Conservation (phyloP, 2,113 vertebrate genomes). For the Oriolus oriolus region DNA sequence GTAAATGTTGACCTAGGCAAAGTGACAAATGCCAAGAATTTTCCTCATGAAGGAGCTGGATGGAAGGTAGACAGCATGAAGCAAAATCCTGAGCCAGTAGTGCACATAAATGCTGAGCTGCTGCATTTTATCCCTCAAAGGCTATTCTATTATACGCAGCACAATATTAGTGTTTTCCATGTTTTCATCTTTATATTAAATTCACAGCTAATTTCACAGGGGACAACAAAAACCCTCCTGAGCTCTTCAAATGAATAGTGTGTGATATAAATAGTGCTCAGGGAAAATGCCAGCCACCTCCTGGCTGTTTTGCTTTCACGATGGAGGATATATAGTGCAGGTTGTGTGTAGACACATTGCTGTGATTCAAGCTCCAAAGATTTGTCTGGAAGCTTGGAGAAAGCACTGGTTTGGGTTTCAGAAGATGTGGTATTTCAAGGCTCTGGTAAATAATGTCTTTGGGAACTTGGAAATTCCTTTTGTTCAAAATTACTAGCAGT, state of each 20-base stretch:
- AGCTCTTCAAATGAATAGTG: background rate
- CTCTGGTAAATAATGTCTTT: background rate
- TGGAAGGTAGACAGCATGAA: background rate
- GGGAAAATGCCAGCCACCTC: background rate
- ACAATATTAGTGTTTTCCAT: background rate
- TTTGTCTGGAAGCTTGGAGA: background rate
- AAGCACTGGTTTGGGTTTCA: background rate
- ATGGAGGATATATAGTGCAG: background rate
- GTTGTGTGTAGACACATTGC: background rate
- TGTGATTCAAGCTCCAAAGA: background rate
- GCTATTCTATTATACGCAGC: background rate
- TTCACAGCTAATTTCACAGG: background rate
- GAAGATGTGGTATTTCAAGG: background rate
- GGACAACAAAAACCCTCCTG: background rate
- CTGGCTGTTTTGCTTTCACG: background rate
- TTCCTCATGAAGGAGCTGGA: background rate
- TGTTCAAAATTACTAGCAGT: background rate
- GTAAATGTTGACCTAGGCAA: background rate
- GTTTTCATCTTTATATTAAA: background rate
- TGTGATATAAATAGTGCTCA: background rate
- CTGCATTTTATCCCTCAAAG: background rate
- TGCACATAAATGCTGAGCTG: background rate
- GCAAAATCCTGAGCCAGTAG: background rate
- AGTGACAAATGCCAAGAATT: background rate
- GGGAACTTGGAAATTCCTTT: background rate